phyloP scores from a whole-genome alignment of 2,113 vertebrate species.

The Accipiter cooperii region DNA sequence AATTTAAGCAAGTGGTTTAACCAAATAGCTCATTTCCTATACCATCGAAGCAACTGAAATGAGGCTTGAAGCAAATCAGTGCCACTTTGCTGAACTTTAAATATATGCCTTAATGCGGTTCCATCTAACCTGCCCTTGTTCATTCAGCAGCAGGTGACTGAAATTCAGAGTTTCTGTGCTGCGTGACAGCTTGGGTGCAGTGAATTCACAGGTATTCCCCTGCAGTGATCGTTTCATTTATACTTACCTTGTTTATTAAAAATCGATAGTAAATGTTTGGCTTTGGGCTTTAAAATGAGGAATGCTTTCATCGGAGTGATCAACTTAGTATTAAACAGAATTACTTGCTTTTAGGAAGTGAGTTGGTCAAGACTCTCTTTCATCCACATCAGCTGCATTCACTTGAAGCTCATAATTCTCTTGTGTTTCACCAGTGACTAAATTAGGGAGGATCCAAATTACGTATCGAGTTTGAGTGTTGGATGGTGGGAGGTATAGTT shows the following conservation, averaged over 20 bases:
- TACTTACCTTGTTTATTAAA: neutral
- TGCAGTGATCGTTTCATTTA: accelerated
- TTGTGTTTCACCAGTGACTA: neutral
- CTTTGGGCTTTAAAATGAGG: neutral
- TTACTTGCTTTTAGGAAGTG: neutral
- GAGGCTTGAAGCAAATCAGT: constrained; percentile 49
- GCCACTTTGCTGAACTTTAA: constrained; percentile 33
- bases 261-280: neutral
- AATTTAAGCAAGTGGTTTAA: constrained; percentile 12
- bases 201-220: neutral
- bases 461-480: neutral
- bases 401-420: neutral
- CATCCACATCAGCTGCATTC: neutral
- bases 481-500: neutral
- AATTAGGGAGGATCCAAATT: neutral
- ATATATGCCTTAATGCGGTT: neutral
- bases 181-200: accelerated
- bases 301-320: neutral
- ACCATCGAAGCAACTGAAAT: neutral
- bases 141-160: constrained; percentile 1
- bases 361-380: neutral
- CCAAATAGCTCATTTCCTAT: constrained; percentile 14
- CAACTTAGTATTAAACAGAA: neutral
- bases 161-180: neutral
- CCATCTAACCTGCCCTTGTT: neutral